Conservation (phyloP, 2,797 vertebrate genomes). For the Echiichthys vipera region DNA sequence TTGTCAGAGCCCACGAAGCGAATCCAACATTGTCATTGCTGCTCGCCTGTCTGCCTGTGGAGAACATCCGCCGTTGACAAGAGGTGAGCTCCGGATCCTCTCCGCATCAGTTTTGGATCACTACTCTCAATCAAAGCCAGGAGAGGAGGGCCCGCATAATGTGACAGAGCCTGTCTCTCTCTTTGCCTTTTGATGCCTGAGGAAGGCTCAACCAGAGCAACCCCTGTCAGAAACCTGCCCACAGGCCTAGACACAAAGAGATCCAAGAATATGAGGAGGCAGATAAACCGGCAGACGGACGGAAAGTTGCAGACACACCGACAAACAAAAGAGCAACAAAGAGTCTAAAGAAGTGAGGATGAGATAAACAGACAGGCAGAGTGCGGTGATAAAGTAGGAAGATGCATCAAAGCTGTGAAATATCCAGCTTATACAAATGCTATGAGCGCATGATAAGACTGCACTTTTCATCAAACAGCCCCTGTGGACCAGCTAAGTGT, state of each 20-base stretch:
- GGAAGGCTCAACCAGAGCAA: constrained; percentile 71
- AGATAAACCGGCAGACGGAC: constrained; percentile 48
- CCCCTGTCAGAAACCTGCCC: constrained; percentile 77
- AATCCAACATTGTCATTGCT: constrained; percentile 84
- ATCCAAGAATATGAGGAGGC: constrained; percentile 59
- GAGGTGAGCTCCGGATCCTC: constrained; percentile 79
- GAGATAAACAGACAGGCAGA: constrained; percentile 36
- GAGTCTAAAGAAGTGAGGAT: constrained; percentile 13
- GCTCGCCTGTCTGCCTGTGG: constrained; percentile 78
- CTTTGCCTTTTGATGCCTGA: constrained; percentile 72
- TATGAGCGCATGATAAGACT: constrained; percentile 70
- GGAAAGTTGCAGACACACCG: constrained; percentile 52
- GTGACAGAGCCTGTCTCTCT: constrained; percentile 83
- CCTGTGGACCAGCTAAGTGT: constrained; percentile 71
- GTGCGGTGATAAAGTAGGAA: constrained; percentile 44
- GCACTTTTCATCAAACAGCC: constrained; percentile 83
- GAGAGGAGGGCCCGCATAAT: constrained; percentile 80
- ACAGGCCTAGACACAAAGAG: constrained; percentile 73
- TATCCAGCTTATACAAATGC: constrained; percentile 65
- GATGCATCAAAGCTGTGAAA: constrained; percentile 69
- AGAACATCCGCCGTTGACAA: constrained; percentile 82
- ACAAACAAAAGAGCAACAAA: constrained; percentile 61
- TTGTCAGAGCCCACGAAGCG: constrained; percentile 81
- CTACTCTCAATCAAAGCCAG: constrained; percentile 86
- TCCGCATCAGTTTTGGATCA: constrained; percentile 87